A percentile compares a stretch with the other conserved stretches of the same genome.
Evolutionary conservation across 2,113 vertebrate species (phyloP).

Genomic region (Lasiurus cinereus): DNA sequence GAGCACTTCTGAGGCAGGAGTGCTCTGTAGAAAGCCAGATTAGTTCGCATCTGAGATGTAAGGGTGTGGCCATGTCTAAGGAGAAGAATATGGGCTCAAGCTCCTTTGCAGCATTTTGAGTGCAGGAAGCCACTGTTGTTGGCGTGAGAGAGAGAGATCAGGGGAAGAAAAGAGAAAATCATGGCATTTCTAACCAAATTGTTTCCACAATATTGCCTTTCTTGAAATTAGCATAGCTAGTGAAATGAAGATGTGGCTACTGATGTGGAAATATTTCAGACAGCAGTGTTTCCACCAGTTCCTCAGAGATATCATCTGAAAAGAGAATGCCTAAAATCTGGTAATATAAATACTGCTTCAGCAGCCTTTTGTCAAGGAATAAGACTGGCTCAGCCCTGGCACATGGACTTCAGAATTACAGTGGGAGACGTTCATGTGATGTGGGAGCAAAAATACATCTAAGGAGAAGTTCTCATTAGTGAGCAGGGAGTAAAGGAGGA

Average conservation of each 20-base stretch:
- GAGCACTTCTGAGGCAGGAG: neutral
- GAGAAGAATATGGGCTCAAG: neutral
- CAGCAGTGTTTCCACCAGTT: conserved; percentile 24
- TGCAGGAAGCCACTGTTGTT: neutral
- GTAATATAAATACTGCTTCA: neutral
- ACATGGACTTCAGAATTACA: conserved; percentile 39
- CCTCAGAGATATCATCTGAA: conserved; percentile 60
- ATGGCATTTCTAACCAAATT: conserved; percentile 18
- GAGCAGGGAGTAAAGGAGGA: neutral
- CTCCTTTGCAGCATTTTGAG: conserved; percentile 2
- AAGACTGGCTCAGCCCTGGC: neutral
- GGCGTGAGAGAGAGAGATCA: neutral
- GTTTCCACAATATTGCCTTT: neutral
- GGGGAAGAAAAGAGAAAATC: neutral
- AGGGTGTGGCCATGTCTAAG: neutral
- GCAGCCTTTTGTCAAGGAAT: neutral
- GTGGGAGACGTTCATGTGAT: neutral
- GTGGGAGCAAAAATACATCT: neutral
- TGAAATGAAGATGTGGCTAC: conserved; percentile 37
- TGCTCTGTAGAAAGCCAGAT: neutral
- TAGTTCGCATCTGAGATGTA: neutral
- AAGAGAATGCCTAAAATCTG: conserved; percentile 50
- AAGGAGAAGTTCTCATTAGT: neutral
- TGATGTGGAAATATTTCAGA: conserved; percentile 67
- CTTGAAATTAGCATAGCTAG: conserved; percentile 40